Evolutionary conservation across 2,888 invertebrate genomes (phyloP).

Genomic region (Eristalinus aeneus): DNA sequence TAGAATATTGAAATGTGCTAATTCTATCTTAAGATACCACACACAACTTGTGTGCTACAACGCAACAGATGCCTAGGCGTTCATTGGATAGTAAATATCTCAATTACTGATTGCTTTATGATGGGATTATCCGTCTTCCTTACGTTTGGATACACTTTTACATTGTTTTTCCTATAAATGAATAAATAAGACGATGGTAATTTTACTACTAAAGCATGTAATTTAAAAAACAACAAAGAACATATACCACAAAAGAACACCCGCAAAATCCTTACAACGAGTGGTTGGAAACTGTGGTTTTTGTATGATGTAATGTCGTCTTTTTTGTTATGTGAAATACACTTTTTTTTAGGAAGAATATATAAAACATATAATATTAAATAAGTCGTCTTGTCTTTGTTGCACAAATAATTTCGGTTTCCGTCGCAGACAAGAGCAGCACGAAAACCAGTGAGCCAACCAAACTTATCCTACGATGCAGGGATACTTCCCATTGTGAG

Average conservation of each 20-base stretch:
- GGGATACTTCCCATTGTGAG: conserved; percentile 64
- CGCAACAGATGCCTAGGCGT: conserved; percentile 52
- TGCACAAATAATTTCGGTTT: conserved; percentile 68
- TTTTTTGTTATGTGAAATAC: conserved; percentile 57
- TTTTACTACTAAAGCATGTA: conserved; percentile 65
- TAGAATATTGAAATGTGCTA: conserved; percentile 43
- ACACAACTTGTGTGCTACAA: conserved; percentile 37
- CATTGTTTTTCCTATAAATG: conserved; percentile 41
- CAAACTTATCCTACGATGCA: conserved; percentile 16
- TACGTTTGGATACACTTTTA: conserved; percentile 53
- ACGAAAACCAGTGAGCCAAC: conserved; percentile 41
- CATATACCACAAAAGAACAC: conserved; percentile 55
- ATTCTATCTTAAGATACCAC: conserved; percentile 52
- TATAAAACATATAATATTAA: conserved; percentile 7
- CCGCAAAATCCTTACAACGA: conserved; percentile 25
- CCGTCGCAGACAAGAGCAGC: conserved; percentile 49
- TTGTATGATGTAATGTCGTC: conserved; percentile 51
- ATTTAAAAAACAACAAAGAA: conserved; percentile 68
- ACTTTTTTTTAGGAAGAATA: conserved; percentile 13
- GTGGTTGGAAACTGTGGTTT: neutral
- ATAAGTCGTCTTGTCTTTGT: conserved; percentile 44
- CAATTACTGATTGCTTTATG: conserved; percentile 33
- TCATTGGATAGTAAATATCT: conserved; percentile 49
- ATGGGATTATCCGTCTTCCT: conserved; percentile 54
- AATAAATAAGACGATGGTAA: conserved; percentile 59